Percentiles rank a stretch among this genome's conserved stretches.
Conservation (phyloP, 1,140 invertebrate species). For the Leptoteleia sp. region DNA sequence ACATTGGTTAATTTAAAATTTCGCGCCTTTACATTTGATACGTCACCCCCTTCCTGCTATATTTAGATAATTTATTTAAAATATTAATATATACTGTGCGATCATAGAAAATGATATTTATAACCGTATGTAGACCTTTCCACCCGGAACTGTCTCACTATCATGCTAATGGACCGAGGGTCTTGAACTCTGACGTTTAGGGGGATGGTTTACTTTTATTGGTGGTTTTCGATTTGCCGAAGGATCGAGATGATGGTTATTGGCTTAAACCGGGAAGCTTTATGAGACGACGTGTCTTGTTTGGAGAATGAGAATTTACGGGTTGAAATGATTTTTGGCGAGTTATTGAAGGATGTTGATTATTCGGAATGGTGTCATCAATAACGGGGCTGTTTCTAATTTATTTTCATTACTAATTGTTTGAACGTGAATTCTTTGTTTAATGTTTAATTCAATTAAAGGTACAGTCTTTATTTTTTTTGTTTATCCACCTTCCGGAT, state of each 20-base stretch:
- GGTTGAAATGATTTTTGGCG: constrained; percentile 15
- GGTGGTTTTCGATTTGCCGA: constrained; percentile 39
- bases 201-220: constrained; percentile 28
- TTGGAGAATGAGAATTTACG: constrained; percentile 17
- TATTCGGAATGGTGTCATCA: constrained; percentile 14
- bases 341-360: constrained; percentile 20
- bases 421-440: background rate
- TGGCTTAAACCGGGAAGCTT: constrained; percentile 13
- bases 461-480: too few relatives aligned
- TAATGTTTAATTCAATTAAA: background rate
- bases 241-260: constrained; percentile 18
- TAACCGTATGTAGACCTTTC: constrained; percentile 5
- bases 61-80: too few relatives aligned
- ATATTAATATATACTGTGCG: too few relatives aligned
- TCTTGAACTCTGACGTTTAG: constrained; percentile 24
- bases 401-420: constrained; percentile 2
- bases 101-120: constrained; percentile 8
- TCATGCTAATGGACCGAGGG: constrained; percentile 28
- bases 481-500: too few relatives aligned
- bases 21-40: too few relatives aligned
- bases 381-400: background rate
- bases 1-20: too few relatives aligned
- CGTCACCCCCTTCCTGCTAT: too few relatives aligned
- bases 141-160: constrained; percentile 16
- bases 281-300: constrained; percentile 19